Evolutionary conservation across 2,888 invertebrate genomes (phyloP), one percentile per base, ranked within the genome.

Genomic region (Bellardia bayeri): DNA sequence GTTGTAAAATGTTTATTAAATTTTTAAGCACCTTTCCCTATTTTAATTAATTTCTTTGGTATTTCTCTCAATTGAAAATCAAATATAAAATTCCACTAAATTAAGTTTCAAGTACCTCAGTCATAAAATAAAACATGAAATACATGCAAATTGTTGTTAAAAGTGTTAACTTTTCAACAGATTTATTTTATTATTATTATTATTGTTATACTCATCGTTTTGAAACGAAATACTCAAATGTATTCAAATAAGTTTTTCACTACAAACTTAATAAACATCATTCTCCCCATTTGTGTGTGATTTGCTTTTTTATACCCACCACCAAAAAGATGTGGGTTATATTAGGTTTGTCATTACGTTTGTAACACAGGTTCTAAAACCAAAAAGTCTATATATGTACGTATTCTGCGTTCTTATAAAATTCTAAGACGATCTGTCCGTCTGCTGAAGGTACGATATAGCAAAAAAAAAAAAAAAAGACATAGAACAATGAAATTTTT

Each of bases 21-120:
- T 0, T 1, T 1, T 23, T 23, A 23, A 23, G 2, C 54, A 6
- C n/a, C 7, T n/a, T n/a, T 14, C 23, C 30, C 7, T 64, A 2
- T 23, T 13, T 23, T 11, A 23, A 11, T 42, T 42, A 8, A 11
- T 63, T 14, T 23, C 54, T 42, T 54, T 49, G 37, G 45, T 30
- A 69, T 71, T 64, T 78, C 7, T 45, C 11, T n/a, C 40, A 84
- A 83, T 79, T 72, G 78, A 79, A 63, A 84, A 64, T 72, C 49
- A 72, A 56, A 84, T 63, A 37, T 66, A 56, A 72, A 84, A 84
- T 84, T 84, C 84, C 84, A 84, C 84, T 79, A 66, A 79, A 84
- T 79, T 84, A 79, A 79, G 23, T 79, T 84, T 84, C 72, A 84
- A 84, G 56, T 66, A 79, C 72, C 58, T 51, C 75, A 61, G 58